These are phyloP conservation scores for Tupiocoris notatus DNA, from an alignment of 2,888 invertebrate species.

Conservation along the genomic window DNA sequence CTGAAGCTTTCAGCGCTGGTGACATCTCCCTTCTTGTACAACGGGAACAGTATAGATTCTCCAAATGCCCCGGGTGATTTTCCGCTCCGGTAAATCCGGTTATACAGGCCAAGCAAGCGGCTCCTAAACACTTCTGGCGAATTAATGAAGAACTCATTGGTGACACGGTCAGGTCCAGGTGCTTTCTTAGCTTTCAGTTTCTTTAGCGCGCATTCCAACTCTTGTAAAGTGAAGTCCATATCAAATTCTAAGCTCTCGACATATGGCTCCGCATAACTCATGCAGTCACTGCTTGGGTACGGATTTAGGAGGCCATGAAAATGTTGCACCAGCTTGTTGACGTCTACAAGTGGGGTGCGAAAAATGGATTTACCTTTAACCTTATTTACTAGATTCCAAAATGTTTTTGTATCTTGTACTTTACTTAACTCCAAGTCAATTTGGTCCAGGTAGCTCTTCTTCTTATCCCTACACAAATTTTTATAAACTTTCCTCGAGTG, in stretches of 20 bases:
- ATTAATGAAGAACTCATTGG: constrained; percentile 8
- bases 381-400: constrained; percentile 12
- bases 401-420: constrained; percentile 3
- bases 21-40: constrained; percentile 37
- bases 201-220: constrained; percentile 15
- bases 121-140: background rate
- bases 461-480: background rate
- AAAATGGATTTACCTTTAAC: constrained; percentile 2
- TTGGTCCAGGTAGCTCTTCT: background rate
- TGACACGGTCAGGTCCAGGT: background rate
- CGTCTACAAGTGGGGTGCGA: background rate
- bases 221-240: constrained; percentile 13
- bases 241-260: constrained; percentile 4
- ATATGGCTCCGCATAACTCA: constrained; percentile 1
- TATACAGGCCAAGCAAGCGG: background rate
- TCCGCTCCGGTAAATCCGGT: background rate
- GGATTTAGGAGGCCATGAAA: constrained; percentile 16
- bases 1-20: constrained; percentile 35
- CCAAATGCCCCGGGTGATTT: background rate
- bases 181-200: constrained; percentile 23
- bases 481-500: background rate
- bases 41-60: constrained; percentile 29
- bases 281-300: background rate
- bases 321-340: background rate
- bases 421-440: background rate